Conservation (phyloP, 1,140 invertebrate genomes). For the Cherax destructor region DNA sequence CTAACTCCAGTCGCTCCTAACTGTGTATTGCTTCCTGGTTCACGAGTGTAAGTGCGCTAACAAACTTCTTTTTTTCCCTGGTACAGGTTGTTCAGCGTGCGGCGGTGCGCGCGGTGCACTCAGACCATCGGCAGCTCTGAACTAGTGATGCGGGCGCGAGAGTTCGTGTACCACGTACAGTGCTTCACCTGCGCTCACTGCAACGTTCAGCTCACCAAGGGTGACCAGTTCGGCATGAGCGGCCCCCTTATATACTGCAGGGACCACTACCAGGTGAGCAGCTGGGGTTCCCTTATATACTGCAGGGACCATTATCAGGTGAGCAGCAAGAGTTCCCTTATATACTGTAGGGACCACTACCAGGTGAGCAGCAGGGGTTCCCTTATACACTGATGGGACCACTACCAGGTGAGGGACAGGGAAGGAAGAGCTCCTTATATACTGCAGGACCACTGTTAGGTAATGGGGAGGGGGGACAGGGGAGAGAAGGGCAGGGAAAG, state of each 20-base stretch:
- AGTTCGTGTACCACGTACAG: constrained; percentile 91
- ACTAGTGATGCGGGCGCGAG: constrained; percentile 92
- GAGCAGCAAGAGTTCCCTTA: not conserved
- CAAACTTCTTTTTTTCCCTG: not conserved
- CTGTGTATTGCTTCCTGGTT: too few relatives aligned
- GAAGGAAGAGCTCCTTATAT: not conserved
- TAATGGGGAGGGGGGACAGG: not conserved
- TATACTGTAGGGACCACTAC: constrained; percentile 67
- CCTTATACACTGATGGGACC: constrained; percentile 18
- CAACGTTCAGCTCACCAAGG: constrained; percentile 79
- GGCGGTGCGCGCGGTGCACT: constrained; percentile 76
- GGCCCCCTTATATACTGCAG: constrained; percentile 70
- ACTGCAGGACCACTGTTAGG: not conserved
- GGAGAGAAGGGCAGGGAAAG: not conserved
- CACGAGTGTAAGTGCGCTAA: too few relatives aligned
- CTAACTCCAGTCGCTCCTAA: too few relatives aligned
- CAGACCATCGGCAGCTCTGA: constrained; percentile 90
- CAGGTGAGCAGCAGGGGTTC: constrained; percentile 37
- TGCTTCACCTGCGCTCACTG: constrained; percentile 94
- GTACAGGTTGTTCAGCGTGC: constrained; percentile 52
- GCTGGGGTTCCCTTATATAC: too few relatives aligned
- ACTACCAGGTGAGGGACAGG: constrained; percentile 67
- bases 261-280: constrained; percentile 71
- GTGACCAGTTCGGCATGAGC: constrained; percentile 91
- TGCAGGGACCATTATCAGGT: constrained; percentile 72